A percentile compares a stretch with the other conserved stretches of the same genome.
Conservation (phyloP, 1,140 invertebrate species). For the Ceratoteleas bidentatus region DNA sequence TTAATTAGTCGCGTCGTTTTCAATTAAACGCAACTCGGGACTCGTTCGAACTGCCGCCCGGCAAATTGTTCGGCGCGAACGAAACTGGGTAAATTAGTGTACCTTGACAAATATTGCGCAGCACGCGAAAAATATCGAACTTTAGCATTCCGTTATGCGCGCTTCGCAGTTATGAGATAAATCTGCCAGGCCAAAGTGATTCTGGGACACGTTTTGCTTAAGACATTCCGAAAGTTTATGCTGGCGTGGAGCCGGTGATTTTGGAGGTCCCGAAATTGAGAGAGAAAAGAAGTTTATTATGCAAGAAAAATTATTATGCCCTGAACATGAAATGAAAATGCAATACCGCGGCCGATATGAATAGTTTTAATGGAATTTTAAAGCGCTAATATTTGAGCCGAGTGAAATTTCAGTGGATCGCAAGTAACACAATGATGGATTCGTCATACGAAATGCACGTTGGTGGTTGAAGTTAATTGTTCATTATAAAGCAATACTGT, state of each 20-base stretch:
- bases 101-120: slow-evolving; percentile 48
- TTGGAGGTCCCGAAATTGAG: slow-evolving; percentile 22
- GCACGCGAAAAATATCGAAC: slow-evolving; percentile 40
- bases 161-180: slow-evolving; percentile 29
- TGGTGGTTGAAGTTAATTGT: too few species aligned
- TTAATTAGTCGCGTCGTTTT: slow-evolving; percentile 56
- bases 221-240: slow-evolving; percentile 38
- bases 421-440: too few species aligned
- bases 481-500: too few species aligned
- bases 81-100: slow-evolving; percentile 31
- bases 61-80: slow-evolving; percentile 33
- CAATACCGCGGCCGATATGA: background rate
- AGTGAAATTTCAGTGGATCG: background rate
- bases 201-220: slow-evolving; percentile 38
- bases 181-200: slow-evolving; percentile 23
- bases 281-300: slow-evolving; percentile 34
- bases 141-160: slow-evolving; percentile 30
- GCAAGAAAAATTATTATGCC: slow-evolving; percentile 16
- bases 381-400: background rate
- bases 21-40: slow-evolving; percentile 36
- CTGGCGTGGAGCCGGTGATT: slow-evolving; percentile 20
- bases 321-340: slow-evolving; percentile 16
- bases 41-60: slow-evolving; percentile 13
- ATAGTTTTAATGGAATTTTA: slow-evolving; percentile 6
- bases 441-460: too few species aligned